Base-by-base conservation (phyloP, 2,888 invertebrate species). In the Calephelis perditalis region DNA sequence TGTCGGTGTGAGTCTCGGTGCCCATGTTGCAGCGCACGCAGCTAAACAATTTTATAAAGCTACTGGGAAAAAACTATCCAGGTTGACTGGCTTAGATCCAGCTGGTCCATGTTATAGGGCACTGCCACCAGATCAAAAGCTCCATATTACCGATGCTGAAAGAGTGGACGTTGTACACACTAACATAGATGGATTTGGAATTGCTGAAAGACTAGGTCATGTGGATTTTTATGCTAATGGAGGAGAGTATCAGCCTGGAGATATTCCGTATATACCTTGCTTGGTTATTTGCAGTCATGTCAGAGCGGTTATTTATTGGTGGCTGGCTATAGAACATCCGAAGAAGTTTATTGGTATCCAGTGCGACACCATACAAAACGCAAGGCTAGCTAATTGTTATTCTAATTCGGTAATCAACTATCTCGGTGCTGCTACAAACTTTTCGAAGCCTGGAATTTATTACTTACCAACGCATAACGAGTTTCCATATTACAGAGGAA, bases 181-280 rank as follows among this genome's bases (percentile, higher is more conserved):
- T 0, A 90, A 90, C 62, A 89, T 90, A 2, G 90, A 90, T 40
- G 90, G 89, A 0, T 90, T 90, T 60, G 90, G 90, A 0, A 86
- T 83, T 4, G 87, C 90, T 0, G 84, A 88, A 58, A 69, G 75
- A 0, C 54, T 88, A 0, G 89, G 88, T 0, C 86, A 89, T 61
- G 67, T 90, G 0, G 90, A 90, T 47, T 81, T 82, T 52, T 90
- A 90, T 47, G 85, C 77, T 0, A 90, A 90, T 15, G 90, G 90
- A 0, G 90, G 89, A 0, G 90, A 90, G 57, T 90, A 70, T 36
- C 90, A 90, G 65, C 89, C 89, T 0, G 56, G 81, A 0, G 88
- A 88, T 57, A 73, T 89, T 0, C 79, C 82, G 0, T 79, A 75
- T 35, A 58, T 90, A 0, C 90, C 90, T 0, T 90, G 90, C 45